Conservation (phyloP, 1,140 invertebrate genomes). For the Drosophila varians region DNA sequence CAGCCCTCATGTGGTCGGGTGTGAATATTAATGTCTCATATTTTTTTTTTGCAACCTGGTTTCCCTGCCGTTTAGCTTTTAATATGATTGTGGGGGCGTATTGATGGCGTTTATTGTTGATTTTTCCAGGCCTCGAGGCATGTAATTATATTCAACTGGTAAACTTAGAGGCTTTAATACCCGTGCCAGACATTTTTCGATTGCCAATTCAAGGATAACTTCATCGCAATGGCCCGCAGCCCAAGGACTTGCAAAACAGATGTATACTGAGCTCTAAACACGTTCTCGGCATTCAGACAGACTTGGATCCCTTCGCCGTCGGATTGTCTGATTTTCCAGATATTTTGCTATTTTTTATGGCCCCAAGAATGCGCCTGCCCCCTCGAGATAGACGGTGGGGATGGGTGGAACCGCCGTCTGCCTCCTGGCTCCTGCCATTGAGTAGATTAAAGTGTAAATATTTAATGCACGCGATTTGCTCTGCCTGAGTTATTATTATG, state of each 20-base stretch:
- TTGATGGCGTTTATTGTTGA: constrained; percentile 40
- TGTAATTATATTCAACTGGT: constrained; percentile 28
- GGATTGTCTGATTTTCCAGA: constrained; percentile 69
- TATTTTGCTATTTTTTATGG: constrained; percentile 80
- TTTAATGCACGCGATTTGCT: constrained; percentile 74
- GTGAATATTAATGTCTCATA: constrained; percentile 80
- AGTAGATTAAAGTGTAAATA: constrained; percentile 80
- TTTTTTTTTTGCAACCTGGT: constrained; percentile 63
- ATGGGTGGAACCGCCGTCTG: constrained; percentile 28
- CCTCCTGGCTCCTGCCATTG: constrained; percentile 57
- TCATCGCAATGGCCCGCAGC: neutral
- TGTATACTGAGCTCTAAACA: constrained; percentile 37
- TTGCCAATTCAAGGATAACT: constrained; percentile 22
- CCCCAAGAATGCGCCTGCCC: constrained; percentile 48
- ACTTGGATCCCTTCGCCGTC: constrained; percentile 37
- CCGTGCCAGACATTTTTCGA: constrained; percentile 29
- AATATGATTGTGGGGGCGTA: constrained; percentile 41
- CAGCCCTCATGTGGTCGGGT: constrained; percentile 40
- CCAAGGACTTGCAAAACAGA: constrained; percentile 30
- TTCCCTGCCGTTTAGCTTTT: constrained; percentile 67
- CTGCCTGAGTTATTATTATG: constrained; percentile 72
- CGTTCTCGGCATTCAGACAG: constrained; percentile 65
- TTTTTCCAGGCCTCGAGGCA: constrained; percentile 25
- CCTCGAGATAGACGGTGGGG: constrained; percentile 7
- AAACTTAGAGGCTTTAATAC: constrained; percentile 29